These are phyloP conservation scores for Clamator glandarius DNA, from an alignment of 2,797 vertebrate genomes.

Conservation along the genomic window DNA sequence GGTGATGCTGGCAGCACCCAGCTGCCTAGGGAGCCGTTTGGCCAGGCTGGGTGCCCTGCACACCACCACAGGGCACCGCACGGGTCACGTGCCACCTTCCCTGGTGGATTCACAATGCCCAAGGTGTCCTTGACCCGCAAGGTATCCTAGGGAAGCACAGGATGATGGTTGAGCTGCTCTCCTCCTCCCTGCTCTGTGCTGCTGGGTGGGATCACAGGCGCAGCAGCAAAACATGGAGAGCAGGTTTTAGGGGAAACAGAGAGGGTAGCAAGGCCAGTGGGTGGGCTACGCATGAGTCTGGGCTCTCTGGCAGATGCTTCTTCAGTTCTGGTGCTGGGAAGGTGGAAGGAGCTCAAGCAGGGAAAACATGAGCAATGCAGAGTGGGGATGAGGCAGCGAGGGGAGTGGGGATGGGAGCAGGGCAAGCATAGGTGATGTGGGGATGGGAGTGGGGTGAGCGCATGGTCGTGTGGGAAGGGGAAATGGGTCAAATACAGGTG, in stretches of 20 bases:
- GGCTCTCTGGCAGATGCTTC: not conserved
- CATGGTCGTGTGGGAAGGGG: not conserved
- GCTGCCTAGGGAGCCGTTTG: not conserved
- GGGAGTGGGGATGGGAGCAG: not conserved
- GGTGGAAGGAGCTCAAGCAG: not conserved
- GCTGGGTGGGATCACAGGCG: not conserved
- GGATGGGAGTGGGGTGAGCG: not conserved
- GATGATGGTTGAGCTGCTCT: not conserved
- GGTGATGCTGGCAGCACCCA: not conserved
- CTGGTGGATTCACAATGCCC: not conserved
- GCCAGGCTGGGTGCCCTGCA: not conserved
- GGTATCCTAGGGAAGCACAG: not conserved
- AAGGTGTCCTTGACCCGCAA: not conserved
- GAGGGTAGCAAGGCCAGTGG: rapidly evolving
- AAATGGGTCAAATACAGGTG: rapidly evolving
- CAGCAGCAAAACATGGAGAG: not conserved
- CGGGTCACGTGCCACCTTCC: rapidly evolving
- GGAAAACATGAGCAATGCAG: rapidly evolving
- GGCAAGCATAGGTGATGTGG: rapidly evolving
- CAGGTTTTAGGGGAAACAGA: not conserved
- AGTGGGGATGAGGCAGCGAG: not conserved
- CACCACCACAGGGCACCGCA: rapidly evolving
- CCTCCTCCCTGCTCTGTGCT: not conserved
- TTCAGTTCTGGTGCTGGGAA: not conserved
- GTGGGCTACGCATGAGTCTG: rapidly evolving